phyloP scores from a whole-genome alignment of 2,113 vertebrate genomes.

The Antechinus flavipes region DNA sequence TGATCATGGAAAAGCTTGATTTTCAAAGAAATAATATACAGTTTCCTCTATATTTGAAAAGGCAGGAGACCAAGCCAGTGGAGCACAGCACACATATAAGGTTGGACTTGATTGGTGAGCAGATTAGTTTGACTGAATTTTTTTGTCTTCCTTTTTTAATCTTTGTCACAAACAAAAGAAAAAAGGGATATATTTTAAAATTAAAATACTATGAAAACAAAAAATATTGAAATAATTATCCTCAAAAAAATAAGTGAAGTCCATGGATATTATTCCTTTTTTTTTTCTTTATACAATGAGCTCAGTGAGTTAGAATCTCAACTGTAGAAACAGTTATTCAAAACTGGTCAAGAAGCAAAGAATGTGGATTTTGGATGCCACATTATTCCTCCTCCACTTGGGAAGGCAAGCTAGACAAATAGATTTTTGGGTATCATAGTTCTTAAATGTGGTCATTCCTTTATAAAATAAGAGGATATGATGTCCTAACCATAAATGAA shows the following conservation, averaged over 20 bases:
- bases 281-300: slow-evolving; percentile 8
- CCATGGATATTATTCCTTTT: neutral
- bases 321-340: slow-evolving; percentile 28
- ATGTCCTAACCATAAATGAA: slow-evolving; percentile 49
- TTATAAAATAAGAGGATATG: slow-evolving; percentile 46
- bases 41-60: neutral
- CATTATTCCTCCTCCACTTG: neutral
- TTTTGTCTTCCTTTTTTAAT: neutral
- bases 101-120: neutral
- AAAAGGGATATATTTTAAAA: neutral
- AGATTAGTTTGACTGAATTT: neutral
- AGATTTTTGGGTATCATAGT: slow-evolving; percentile 45
- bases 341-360: slow-evolving; percentile 48
- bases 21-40: neutral
- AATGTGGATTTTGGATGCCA: slow-evolving; percentile 25
- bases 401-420: slow-evolving; percentile 62
- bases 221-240: neutral
- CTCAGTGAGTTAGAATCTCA: neutral
- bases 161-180: neutral
- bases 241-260: neutral
- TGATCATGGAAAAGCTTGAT: neutral
- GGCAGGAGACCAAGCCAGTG: neutral
- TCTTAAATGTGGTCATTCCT: slow-evolving; percentile 62
- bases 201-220: neutral
- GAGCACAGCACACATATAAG: neutral